Conservation (phyloP, 2,888 invertebrate genomes). For the Eristalis tenax region DNA sequence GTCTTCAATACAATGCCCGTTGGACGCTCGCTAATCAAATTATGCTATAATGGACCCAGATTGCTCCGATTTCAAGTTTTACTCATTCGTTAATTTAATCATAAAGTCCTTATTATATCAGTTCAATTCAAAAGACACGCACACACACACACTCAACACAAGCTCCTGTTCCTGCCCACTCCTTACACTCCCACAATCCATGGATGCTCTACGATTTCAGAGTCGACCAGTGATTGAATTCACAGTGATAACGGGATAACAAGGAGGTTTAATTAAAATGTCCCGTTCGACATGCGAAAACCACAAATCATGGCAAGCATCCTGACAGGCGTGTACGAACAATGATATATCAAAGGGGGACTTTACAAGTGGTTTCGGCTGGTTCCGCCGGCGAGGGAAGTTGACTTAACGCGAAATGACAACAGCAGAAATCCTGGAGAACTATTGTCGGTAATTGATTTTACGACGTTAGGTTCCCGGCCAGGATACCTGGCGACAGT, state of each 20-base stretch:
- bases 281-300: not conserved
- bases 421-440: not conserved
- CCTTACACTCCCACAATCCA: no score
- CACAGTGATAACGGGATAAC: not conserved
- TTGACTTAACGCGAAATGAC: not conserved
- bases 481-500: not conserved
- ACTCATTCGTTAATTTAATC: no score
- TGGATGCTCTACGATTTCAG: no score
- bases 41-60: no score
- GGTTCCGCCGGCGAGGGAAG: not conserved
- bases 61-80: no score
- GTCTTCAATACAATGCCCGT: no score
- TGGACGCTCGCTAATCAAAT: no score
- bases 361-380: not conserved
- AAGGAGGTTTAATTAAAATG: slow-evolving; percentile 15
- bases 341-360: not conserved
- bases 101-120: no score
- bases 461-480: not conserved
- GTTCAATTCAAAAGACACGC: no score
- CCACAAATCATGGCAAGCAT: not conserved
- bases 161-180: no score
- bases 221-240: no score
- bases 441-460: slow-evolving; percentile 26
- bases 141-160: no score
- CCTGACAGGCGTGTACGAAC: not conserved